A percentile compares a stretch with the other conserved stretches of the same genome.
These are phyloP conservation scores for Amphipoea oculea DNA, from an alignment of 2,888 invertebrate genomes.

Conservation along the genomic window DNA sequence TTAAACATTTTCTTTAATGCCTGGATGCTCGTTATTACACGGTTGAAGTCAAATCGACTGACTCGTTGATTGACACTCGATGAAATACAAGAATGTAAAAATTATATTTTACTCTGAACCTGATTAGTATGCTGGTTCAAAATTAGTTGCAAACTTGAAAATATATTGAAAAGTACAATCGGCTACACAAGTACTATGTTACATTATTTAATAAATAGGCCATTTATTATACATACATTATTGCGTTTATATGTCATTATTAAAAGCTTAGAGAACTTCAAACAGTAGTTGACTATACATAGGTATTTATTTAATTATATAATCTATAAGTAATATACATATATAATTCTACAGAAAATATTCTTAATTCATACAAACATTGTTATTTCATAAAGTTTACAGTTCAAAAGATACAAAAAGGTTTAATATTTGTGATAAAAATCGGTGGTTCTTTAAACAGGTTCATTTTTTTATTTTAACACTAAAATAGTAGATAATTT, in stretches of 20 bases:
- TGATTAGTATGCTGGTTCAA: not conserved
- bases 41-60: not conserved
- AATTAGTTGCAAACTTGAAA: not conserved
- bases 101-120: not conserved
- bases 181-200: constrained; percentile 24
- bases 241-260: constrained; percentile 12
- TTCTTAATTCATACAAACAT: constrained; percentile 29
- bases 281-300: constrained; percentile 14
- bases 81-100: not conserved
- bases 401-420: constrained; percentile 40
- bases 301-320: constrained; percentile 6
- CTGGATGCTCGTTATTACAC: not conserved
- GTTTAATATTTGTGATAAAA: constrained; percentile 47
- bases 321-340: constrained; percentile 8
- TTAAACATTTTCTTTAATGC: not conserved
- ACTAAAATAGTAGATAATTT: constrained; percentile 23
- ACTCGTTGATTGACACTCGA: not conserved
- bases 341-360: constrained; percentile 35
- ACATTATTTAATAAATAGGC: constrained; percentile 1
- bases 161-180: constrained; percentile 18
- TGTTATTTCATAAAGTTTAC: constrained; percentile 23
- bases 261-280: constrained; percentile 33
- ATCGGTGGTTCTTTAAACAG: constrained; percentile 58
- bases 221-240: constrained; percentile 9
- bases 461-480: constrained; percentile 15